Percentiles rank a stretch among this genome's conserved stretches.
Conservation (phyloP, 2,888 invertebrate genomes). For the Melanostoma scalare region DNA sequence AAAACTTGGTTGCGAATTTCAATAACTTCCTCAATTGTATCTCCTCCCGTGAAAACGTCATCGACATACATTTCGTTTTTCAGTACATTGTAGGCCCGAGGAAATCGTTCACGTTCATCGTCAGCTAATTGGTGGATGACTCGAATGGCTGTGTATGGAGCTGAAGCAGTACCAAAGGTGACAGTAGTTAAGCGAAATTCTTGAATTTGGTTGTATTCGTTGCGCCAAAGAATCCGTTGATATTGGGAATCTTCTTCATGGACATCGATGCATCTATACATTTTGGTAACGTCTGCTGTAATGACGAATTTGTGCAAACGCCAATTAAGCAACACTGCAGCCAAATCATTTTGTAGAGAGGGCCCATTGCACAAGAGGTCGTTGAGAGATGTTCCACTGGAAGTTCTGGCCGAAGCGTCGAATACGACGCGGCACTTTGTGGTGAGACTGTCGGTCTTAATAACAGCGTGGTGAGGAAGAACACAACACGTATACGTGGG, state of each 20-base stretch:
- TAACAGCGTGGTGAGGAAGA: slow-evolving; percentile 65
- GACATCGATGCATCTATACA: slow-evolving; percentile 44
- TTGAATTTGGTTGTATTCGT: slow-evolving; percentile 14
- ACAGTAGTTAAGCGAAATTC: slow-evolving; percentile 39
- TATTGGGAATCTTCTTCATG: slow-evolving; percentile 38
- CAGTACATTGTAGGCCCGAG: slow-evolving; percentile 9
- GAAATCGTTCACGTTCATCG: slow-evolving; percentile 27
- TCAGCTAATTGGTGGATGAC: slow-evolving; percentile 38
- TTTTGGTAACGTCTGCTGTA: slow-evolving; percentile 42
- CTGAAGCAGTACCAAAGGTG: slow-evolving; percentile 42
- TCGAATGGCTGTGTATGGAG: slow-evolving; percentile 42
- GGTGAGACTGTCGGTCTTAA: slow-evolving; percentile 55
- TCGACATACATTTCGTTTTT: slow-evolving; percentile 31
- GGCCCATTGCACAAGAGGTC: slow-evolving; percentile 35
- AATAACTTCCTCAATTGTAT: slow-evolving; percentile 2
- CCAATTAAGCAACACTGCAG: slow-evolving; percentile 38
- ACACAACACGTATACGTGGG: slow-evolving; percentile 7
- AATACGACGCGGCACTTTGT: slow-evolving; percentile 57
- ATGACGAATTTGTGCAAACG: slow-evolving; percentile 37
- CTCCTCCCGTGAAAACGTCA: slow-evolving; percentile 26
- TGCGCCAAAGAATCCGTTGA: slow-evolving; percentile 39
- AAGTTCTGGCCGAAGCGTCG: slow-evolving; percentile 41
- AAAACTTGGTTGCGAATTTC: slow-evolving; percentile 4
- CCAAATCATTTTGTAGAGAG: slow-evolving; percentile 41
- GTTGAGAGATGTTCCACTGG: slow-evolving; percentile 39